Conservation (phyloP, 1,140 invertebrate species). For the Littorina saxatilis region DNA sequence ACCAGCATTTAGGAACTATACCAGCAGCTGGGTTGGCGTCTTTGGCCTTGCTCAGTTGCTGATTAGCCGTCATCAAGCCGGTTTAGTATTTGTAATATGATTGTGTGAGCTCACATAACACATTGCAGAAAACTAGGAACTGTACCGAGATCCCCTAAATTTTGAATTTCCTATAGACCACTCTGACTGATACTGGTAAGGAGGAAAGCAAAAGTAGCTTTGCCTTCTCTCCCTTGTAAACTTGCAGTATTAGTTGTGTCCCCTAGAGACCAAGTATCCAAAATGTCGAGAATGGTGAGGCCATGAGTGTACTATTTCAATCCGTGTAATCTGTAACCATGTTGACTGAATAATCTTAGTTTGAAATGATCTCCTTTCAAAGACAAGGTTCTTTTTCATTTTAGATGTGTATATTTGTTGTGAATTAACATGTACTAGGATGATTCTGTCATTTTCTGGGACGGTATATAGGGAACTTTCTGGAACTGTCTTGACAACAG, state of each 20-base stretch:
- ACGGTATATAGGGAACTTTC: not conserved
- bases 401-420: not conserved
- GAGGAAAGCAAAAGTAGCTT: not conserved
- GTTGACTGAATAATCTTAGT: not conserved
- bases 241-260: not conserved
- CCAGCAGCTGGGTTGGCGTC: too few species aligned
- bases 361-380: not conserved
- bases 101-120: too few species aligned
- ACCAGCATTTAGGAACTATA: too few species aligned
- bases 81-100: too few species aligned
- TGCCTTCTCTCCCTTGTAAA: too few species aligned
- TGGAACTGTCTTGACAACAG: conserved; percentile 3
- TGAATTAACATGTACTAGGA: not conserved
- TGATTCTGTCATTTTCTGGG: not conserved
- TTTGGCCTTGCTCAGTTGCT: too few species aligned
- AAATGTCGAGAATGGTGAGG: conserved; percentile 31
- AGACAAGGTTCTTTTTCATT: not conserved
- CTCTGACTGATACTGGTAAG: too few species aligned
- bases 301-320: not conserved
- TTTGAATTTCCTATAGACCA: too few species aligned
- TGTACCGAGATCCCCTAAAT: too few species aligned
- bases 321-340: not conserved
- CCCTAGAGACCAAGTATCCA: conserved; percentile 17
- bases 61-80: too few species aligned
- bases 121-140: too few species aligned